A percentile compares a stretch with the other conserved stretches of the same genome.
These are phyloP conservation scores for Ornithorhynchus anatinus DNA, from an alignment of 2,113 vertebrate genomes.

Conservation along the genomic window DNA sequence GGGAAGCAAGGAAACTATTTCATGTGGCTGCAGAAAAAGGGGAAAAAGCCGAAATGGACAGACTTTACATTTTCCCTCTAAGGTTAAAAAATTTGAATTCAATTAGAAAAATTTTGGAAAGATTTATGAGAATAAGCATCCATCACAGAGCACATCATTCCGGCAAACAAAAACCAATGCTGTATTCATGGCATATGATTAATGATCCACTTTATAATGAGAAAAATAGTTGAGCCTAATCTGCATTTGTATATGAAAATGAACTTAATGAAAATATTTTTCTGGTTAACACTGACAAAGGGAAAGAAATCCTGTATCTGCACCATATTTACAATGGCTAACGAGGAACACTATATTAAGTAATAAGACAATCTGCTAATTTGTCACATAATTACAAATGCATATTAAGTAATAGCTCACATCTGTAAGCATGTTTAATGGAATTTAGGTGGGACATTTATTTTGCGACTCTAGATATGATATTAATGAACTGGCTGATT, in stretches of 20 bases:
- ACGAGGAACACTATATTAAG: conserved; percentile 57
- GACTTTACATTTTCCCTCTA: conserved; percentile 33
- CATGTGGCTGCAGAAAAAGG: conserved; percentile 17
- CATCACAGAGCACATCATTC: conserved; percentile 37
- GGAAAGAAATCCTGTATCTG: conserved; percentile 39
- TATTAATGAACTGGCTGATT: conserved; percentile 58
- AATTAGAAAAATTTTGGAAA: conserved; percentile 43
- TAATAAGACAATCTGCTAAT: conserved; percentile 60
- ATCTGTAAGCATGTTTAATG: conserved; percentile 51
- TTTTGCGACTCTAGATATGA: conserved; percentile 50
- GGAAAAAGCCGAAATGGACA: conserved; percentile 7
- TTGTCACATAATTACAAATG: conserved; percentile 63
- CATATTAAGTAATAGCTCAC: conserved; percentile 45
- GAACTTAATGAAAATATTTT: conserved; percentile 53
- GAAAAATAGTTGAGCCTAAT: conserved; percentile 48
- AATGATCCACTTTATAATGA: conserved; percentile 44
- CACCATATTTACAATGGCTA: conserved; percentile 48
- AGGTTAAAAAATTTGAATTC: conserved; percentile 33
- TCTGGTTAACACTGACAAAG: conserved; percentile 54
- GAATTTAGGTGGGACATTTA: conserved; percentile 56
- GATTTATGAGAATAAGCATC: conserved; percentile 43
- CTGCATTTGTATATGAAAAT: conserved; percentile 66
- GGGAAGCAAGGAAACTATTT: too few relatives aligned
- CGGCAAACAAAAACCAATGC: conserved; percentile 37
- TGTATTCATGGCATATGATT: conserved; percentile 56